Evolutionary conservation across 2,113 vertebrate genomes (phyloP).

Genomic region (Sceloporus undulatus): DNA sequence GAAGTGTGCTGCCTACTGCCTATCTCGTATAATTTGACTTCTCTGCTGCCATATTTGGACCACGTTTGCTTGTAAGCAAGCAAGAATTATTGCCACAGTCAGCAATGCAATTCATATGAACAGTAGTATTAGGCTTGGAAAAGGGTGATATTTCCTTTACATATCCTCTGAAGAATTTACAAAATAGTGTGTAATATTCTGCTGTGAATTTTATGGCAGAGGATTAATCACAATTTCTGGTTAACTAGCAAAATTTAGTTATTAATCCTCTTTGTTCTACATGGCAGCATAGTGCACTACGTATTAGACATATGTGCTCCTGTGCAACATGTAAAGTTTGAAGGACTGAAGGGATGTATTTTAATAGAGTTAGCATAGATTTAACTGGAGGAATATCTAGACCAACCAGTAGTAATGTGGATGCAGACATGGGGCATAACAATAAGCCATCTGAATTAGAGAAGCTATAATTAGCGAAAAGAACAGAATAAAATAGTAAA

Average conservation of each 20-base stretch:
- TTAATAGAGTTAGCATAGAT: conserved; percentile 12
- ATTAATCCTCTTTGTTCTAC: not conserved
- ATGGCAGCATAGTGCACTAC: not conserved
- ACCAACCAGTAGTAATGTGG: not conserved
- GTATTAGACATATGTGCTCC: not conserved
- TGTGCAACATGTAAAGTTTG: not conserved
- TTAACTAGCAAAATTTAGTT: not conserved
- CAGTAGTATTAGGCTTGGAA: not conserved
- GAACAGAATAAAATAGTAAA: conserved; percentile 1
- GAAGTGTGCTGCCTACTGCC: not conserved
- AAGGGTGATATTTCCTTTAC: not conserved
- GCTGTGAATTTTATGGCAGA: not conserved
- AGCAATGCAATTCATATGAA: not conserved
- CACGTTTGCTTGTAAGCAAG: not conserved
- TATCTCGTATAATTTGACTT: not conserved
- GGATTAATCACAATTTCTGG: not conserved
- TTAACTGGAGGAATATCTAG: conserved; percentile 1
- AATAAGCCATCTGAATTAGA: not conserved
- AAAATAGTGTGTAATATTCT: not conserved
- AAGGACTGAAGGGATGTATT: not conserved
- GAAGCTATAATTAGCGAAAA: not conserved
- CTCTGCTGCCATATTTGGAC: not conserved
- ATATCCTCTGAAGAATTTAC: not conserved
- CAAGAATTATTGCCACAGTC: not conserved
- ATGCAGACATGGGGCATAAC: not conserved